These are phyloP conservation scores for Heterotis niloticus DNA, from an alignment of 2,113 vertebrate species.

Conservation along the genomic window DNA sequence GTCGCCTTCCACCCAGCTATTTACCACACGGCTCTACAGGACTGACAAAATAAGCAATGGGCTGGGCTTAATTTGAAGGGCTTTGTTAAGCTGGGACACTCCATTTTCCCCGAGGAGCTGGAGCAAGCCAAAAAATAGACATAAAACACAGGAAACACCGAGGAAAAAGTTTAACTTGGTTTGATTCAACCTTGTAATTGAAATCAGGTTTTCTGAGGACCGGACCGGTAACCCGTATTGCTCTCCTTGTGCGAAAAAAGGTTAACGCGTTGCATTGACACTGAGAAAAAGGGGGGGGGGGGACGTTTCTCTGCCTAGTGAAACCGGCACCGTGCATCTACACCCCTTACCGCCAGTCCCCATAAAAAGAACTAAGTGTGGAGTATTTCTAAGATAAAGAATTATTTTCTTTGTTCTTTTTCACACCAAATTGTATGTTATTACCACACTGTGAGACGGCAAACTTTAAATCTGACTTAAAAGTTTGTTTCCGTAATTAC, in stretches of 20 bases:
- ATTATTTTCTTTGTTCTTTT: background rate
- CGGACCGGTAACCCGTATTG: background rate
- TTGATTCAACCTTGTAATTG: background rate
- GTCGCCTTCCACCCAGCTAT: slow-evolving; percentile 52
- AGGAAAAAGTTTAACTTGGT: slow-evolving; percentile 1
- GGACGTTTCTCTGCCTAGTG: too few species aligned
- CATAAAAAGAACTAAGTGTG: background rate
- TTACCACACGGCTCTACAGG: slow-evolving; percentile 54
- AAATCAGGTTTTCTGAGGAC: background rate
- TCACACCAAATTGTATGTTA: background rate
- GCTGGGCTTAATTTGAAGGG: slow-evolving; percentile 39
- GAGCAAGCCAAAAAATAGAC: slow-evolving; percentile 49
- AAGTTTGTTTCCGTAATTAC: background rate
- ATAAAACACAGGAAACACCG: slow-evolving; percentile 48
- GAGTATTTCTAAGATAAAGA: background rate
- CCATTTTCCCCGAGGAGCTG: slow-evolving; percentile 36
- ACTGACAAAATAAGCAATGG: slow-evolving; percentile 36
- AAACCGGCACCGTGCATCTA: background rate
- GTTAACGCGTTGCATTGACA: background rate
- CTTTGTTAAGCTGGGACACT: slow-evolving; percentile 50
- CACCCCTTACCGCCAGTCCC: background rate
- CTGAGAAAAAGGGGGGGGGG: background rate
- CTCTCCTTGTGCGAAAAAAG: background rate
- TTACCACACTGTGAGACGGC: background rate
- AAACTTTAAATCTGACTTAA: background rate